phyloP scores from a whole-genome alignment of 2,113 vertebrate genomes.

The Plectropomus leopardus region DNA sequence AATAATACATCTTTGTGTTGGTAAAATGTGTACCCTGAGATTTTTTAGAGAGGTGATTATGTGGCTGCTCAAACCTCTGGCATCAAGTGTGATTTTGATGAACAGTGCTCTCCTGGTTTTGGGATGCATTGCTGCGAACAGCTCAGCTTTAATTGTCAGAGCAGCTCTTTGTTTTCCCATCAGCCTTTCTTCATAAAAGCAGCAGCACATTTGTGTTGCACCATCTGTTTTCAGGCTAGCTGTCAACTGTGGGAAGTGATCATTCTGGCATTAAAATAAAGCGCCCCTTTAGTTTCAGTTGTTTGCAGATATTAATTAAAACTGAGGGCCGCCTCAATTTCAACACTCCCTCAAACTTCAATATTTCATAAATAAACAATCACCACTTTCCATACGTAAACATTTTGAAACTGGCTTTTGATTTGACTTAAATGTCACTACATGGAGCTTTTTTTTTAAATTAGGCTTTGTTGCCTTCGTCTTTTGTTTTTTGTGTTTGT shows the following conservation, averaged over 20 bases:
- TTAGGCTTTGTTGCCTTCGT: conserved; percentile 27
- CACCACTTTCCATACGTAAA: not conserved
- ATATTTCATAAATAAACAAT: conserved; percentile 2
- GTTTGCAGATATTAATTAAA: conserved; percentile 51
- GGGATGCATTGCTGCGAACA: conserved; percentile 34
- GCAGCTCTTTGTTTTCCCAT: conserved; percentile 70
- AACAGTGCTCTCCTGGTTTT: conserved; percentile 52
- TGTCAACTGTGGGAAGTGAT: conserved; percentile 67
- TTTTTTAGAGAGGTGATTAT: conserved; percentile 63
- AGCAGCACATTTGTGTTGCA: conserved; percentile 60
- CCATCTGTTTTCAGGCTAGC: conserved; percentile 77
- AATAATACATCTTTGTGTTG: conserved; percentile 65
- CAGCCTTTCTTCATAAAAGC: conserved; percentile 65
- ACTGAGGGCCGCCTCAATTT: conserved; percentile 21
- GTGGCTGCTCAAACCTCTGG: conserved; percentile 60
- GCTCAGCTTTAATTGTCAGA: conserved; percentile 65
- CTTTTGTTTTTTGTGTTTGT: conserved; percentile 12
- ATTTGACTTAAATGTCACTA: not conserved
- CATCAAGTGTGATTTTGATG: conserved; percentile 52
- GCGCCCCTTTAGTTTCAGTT: conserved; percentile 37
- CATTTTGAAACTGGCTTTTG: not conserved
- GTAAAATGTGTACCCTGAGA: conserved; percentile 45
- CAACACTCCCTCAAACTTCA: not conserved
- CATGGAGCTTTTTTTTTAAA: not conserved
- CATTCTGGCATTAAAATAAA: conserved; percentile 67